Evolutionary conservation across 2,797 vertebrate species (phyloP), one percentile per base, ranked within the genome.

Genomic region (Triplophysa bombifrons): DNA sequence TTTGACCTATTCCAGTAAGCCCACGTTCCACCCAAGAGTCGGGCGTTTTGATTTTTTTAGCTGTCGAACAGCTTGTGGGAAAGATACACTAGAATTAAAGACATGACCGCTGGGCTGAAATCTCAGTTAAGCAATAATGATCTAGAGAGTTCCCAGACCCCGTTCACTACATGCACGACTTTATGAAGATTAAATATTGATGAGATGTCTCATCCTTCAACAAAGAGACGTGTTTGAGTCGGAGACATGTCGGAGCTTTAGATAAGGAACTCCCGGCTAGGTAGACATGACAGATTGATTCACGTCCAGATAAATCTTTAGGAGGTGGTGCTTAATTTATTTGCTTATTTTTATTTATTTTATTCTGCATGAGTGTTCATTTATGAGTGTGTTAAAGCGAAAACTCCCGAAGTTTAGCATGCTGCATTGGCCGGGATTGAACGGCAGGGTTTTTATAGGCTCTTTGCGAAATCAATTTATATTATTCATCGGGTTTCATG

Each of bases 161-260:
- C 53, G 19, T n/a, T 55, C 53, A n/a, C 48, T 70, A 51, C 66
- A 63, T 70, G 58, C 70, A 17, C 25, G 51, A 65, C 70, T 66
- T 66, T 50, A 73, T 73, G 50, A 25, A 66, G 86, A 87, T 86
- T 78, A 88, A 85, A 85, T 85, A 90, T 87, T 89, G 88, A 92
- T 89, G 74, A 82, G 79, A 87, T 84, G 83, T 83, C 88, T 88
- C 80, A 82, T 74, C 76, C 80, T 81, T 81, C 85, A 88, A 81
- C 86, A 75, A 48, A 87, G 88, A 89, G 80, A 68, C 77, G 86
- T 85, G 76, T 87, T 87, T 82, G 80, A 84, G 81, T 58, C 63
- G n/a, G 20, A 78, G 41, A 78, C 27, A 41, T 13, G 2, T 5
- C 22, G n/a, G 41, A 2, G 12, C 17, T 67, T 58, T 48, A 58